phyloP scores from a whole-genome alignment of 2,113 vertebrate genomes.

The Pseudois nayaur region DNA sequence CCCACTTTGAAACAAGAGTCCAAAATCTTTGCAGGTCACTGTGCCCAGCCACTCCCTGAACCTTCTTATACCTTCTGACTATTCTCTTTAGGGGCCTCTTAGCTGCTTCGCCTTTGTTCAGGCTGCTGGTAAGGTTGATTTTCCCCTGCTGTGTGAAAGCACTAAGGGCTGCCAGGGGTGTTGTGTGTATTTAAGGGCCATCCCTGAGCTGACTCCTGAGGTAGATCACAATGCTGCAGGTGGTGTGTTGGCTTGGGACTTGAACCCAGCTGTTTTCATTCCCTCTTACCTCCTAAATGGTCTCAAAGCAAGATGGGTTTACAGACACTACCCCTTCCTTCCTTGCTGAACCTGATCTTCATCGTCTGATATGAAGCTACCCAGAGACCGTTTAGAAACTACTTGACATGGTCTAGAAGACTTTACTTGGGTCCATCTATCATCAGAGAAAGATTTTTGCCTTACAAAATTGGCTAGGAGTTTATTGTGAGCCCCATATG shows the following conservation, averaged over 20 bases:
- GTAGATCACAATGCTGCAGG: not conserved
- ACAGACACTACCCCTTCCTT: not conserved
- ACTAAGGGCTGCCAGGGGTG: not conserved
- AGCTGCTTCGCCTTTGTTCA: not conserved
- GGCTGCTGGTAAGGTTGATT: not conserved
- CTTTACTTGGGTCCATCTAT: not conserved
- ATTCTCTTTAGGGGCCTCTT: not conserved
- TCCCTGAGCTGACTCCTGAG: constrained; percentile 25
- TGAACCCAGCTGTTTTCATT: not conserved
- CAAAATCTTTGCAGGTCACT: constrained; percentile 32
- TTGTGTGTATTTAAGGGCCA: not conserved
- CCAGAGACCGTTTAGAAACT: not conserved
- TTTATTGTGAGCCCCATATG: not conserved
- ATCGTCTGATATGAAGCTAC: not conserved
- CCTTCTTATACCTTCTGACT: not conserved
- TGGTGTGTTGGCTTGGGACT: not conserved
- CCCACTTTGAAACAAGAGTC: not conserved
- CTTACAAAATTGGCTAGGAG: not conserved
- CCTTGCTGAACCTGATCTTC: not conserved
- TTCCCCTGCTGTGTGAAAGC: constrained; percentile 33
- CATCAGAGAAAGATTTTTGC: constrained; percentile 9
- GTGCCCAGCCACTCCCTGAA: not conserved
- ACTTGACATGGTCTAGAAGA: not conserved
- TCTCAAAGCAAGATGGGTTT: not conserved
- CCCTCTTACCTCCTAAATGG: not conserved